Evolutionary conservation across 2,113 vertebrate genomes (phyloP), one percentile per base, ranked within the genome.

Genomic region (Elephas maximus): DNA sequence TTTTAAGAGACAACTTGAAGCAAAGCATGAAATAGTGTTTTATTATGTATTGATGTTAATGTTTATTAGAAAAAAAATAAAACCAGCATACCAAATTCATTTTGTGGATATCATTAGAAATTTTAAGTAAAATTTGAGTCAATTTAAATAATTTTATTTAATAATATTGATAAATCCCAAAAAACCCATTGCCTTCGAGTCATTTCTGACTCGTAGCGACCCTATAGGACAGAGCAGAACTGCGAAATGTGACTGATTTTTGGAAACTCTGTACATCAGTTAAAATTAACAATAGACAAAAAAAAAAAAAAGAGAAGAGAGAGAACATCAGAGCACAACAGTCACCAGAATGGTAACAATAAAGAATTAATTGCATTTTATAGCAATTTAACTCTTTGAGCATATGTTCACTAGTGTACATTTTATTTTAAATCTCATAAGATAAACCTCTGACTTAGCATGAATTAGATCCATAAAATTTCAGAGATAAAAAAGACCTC

Each of bases 61-160:
- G 33, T 60, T 17, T 12, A 48, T 81, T 92, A 90, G 62, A 37
- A 37, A 88, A 90, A 79, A 97, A 92, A 78, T 67, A 11, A 89
- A 96, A 26, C 20, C 21, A 45, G 44, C 4, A 87, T 67, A 82
- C 45, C 17, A 95, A 92, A 67, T 93, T 24, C 2, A 71, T 8
- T 62, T 87, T 91, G 82, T 41, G 28, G 11, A 60, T 89, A 33
- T 71, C 48, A 77, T 28, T 93, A 21, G 8, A 82, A 74, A 57
- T 44, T 92, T 90, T 83, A 80, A 90, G 48, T 63, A 85, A 96
- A 84, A 73, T 37, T 5, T 15, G 7, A 69, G 37, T 81, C 2
- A 8, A 87, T 33, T 71, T 71, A 65, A 82, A 88, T 6, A 78
- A 93, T 78, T 92, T 91, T 65, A 74, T 14, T 91, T 82, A 67